A percentile compares a stretch with the other conserved stretches of the same genome.
These are phyloP conservation scores for Alouatta palliata DNA, from an alignment of 2,113 vertebrate genomes.

Conservation along the genomic window DNA sequence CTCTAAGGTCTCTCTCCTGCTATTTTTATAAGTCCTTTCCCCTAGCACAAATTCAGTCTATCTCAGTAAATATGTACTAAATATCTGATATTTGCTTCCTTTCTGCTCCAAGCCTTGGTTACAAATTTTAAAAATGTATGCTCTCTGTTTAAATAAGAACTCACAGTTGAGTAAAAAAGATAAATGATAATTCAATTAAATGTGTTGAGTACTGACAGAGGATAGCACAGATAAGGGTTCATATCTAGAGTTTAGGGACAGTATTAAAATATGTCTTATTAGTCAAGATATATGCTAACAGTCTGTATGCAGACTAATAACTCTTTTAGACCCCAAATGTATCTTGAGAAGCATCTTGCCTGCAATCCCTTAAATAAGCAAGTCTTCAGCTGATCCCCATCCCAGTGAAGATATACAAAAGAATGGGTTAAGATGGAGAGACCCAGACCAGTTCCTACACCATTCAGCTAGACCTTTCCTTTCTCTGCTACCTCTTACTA, in stretches of 20 bases:
- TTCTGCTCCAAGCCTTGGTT: background rate
- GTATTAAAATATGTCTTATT: background rate
- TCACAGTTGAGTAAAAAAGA: background rate
- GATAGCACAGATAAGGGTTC: background rate
- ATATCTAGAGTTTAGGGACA: background rate
- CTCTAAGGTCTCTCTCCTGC: background rate
- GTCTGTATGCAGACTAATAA: background rate
- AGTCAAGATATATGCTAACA: background rate
- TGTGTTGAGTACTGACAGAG: background rate
- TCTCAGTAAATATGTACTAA: background rate
- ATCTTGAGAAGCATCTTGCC: background rate
- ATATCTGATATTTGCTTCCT: background rate
- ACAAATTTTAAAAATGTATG: background rate
- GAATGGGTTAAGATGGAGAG: background rate
- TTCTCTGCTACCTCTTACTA: conserved; percentile 15
- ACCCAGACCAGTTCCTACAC: background rate
- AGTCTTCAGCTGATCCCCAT: background rate
- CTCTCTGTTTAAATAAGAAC: background rate
- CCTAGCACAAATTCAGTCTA: background rate
- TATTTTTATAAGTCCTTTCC: background rate
- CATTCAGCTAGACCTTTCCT: background rate
- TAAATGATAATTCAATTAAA: background rate
- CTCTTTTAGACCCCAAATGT: background rate
- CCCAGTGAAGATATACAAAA: background rate
- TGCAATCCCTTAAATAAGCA: background rate